A percentile compares a stretch with the other conserved stretches of the same genome.
Evolutionary conservation across 2,888 invertebrate genomes (phyloP).

Genomic region (Theretra japonica): DNA sequence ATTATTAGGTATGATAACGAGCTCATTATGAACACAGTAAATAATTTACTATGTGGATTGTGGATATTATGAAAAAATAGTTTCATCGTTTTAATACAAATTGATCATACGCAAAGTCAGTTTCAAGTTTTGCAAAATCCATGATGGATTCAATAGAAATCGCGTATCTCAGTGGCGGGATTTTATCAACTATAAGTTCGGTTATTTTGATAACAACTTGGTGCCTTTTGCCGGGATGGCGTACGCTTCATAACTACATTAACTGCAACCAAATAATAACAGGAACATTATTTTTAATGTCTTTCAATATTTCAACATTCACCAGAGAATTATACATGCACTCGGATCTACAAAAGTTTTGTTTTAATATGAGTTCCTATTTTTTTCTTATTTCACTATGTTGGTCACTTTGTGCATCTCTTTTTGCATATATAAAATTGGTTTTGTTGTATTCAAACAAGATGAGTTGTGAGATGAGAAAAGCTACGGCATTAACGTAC

Average conservation of each 20-base stretch:
- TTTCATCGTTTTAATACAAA: neutral
- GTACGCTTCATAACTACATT: constrained; percentile 47
- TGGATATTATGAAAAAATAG: neutral
- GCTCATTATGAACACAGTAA: neutral
- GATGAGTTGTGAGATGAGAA: constrained; percentile 38
- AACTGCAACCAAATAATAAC: constrained; percentile 42
- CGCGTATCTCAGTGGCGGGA: neutral
- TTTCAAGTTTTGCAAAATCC: neutral
- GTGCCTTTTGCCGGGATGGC: constrained; percentile 47
- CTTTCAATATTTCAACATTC: neutral
- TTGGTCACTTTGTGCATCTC: constrained; percentile 42
- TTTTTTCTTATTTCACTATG: constrained; percentile 34
- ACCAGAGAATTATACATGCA: neutral
- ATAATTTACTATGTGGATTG: neutral
- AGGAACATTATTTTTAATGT: constrained; percentile 41
- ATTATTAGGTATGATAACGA: neutral
- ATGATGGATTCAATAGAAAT: constrained; percentile 5
- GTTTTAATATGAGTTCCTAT: neutral
- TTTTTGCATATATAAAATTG: constrained; percentile 44
- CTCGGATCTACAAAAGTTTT: neutral
- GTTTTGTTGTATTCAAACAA: constrained; percentile 39
- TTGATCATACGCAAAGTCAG: neutral
- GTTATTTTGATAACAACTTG: constrained; percentile 36
- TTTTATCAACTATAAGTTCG: constrained; percentile 15
- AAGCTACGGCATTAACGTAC: constrained; percentile 37